Conservation (phyloP, 1,140 invertebrate species). For the Acromyrmex charruanus region DNA sequence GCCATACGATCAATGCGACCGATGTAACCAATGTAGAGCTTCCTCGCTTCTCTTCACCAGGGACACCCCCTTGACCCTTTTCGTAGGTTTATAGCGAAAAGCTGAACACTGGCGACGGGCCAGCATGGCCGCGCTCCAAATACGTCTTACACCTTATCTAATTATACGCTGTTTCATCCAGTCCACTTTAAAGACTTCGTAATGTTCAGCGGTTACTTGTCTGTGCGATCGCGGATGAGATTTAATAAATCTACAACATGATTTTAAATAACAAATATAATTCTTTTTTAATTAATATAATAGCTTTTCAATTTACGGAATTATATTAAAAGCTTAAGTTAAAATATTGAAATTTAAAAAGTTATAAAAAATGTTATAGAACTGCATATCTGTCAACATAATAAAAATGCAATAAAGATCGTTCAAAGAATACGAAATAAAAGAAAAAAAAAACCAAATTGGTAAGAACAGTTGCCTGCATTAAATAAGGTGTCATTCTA, state of each 20-base stretch:
- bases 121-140: constrained; percentile 85
- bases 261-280: constrained; percentile 23
- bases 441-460: background rate
- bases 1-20: constrained; percentile 41
- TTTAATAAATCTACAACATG: constrained; percentile 79
- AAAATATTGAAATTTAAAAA: background rate
- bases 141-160: constrained; percentile 86
- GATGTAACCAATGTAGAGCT: constrained; percentile 71
- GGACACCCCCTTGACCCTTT: constrained; percentile 76
- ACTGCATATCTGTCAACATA: background rate
- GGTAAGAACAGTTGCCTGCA: background rate
- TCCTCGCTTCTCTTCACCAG: constrained; percentile 70
- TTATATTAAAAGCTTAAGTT: background rate
- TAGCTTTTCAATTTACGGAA: background rate
- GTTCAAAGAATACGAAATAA: background rate
- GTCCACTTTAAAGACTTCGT: constrained; percentile 81
- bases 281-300: background rate
- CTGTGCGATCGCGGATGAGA: constrained; percentile 76
- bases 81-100: constrained; percentile 75
- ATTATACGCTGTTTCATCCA: constrained; percentile 85
- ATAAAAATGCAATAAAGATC: constrained; percentile 4
- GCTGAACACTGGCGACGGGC: constrained; percentile 81
- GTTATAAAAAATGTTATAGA: background rate
- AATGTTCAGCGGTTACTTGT: constrained; percentile 82
- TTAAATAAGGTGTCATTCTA: background rate